Conservation (phyloP, 1,140 invertebrate genomes). For the Drosophila grimshawi region DNA sequence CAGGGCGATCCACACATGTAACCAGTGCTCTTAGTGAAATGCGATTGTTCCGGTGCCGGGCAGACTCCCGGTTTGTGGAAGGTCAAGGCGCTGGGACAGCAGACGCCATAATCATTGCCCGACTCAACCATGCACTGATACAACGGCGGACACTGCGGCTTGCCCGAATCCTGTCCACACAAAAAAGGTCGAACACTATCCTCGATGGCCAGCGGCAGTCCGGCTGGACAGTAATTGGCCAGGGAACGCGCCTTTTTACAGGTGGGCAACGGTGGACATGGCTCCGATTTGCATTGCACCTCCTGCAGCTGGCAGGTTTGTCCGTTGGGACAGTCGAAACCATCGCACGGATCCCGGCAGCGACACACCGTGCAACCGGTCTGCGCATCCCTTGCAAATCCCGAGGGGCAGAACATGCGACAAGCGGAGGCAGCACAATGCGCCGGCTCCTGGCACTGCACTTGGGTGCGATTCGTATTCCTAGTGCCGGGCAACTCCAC, state of each 20-base stretch:
- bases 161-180: conserved; percentile 91
- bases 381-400: conserved; percentile 87
- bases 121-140: conserved; percentile 91
- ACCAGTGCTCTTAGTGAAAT: conserved; percentile 74
- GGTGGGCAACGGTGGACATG: conserved; percentile 92
- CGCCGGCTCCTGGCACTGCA: conserved; percentile 89
- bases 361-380: conserved; percentile 91
- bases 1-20: conserved; percentile 88
- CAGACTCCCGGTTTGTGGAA: conserved; percentile 91
- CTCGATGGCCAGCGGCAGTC: conserved; percentile 91
- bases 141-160: conserved; percentile 92
- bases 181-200: conserved; percentile 91
- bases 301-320: conserved; percentile 92
- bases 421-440: conserved; percentile 92
- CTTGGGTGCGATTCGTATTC: conserved; percentile 86
- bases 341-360: conserved; percentile 91
- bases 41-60: conserved; percentile 85
- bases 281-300: conserved; percentile 89
- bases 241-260: conserved; percentile 91
- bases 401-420: conserved; percentile 94
- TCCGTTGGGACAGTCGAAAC: conserved; percentile 90
- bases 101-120: conserved; percentile 94
- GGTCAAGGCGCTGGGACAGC: conserved; percentile 91
- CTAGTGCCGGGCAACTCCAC: conserved; percentile 91
- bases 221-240: conserved; percentile 91